These are phyloP conservation scores for Rhinolophus sinicus DNA, from an alignment of 2,113 vertebrate species.

Conservation along the genomic window DNA sequence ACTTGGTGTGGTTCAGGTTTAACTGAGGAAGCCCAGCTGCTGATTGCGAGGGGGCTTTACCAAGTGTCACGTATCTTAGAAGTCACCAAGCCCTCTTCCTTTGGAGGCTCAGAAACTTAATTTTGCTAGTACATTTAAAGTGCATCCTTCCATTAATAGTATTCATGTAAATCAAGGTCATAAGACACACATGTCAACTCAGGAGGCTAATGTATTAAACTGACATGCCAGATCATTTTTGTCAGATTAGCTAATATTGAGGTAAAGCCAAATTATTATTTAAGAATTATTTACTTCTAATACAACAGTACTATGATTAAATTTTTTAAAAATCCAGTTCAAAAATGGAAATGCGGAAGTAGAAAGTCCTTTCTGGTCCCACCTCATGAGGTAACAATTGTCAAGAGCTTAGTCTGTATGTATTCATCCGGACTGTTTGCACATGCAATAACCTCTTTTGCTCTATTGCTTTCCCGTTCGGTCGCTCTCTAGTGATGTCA, in stretches of 20 bases:
- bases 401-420: not conserved
- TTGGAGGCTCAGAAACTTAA: constrained; percentile 9
- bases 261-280: constrained; percentile 23
- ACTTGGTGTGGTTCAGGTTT: not conserved
- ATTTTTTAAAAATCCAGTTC: not conserved
- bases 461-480: not conserved
- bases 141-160: not conserved
- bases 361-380: not conserved
- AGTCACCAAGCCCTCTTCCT: not conserved
- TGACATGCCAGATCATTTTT: not conserved
- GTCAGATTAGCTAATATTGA: not conserved
- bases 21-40: not conserved
- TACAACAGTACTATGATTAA: not conserved
- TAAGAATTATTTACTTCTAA: constrained; percentile 14
- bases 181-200: not conserved
- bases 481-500: not conserved
- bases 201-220: constrained; percentile 8
- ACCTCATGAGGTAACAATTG: not conserved
- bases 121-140: constrained; percentile 36
- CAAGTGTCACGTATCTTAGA: not conserved
- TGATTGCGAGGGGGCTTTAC: not conserved
- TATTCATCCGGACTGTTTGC: not conserved
- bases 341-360: not conserved
- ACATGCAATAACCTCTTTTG: not conserved
- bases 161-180: not conserved